Conservation (phyloP, 2,797 vertebrate species). For the Hephaestus fuliginosus region DNA sequence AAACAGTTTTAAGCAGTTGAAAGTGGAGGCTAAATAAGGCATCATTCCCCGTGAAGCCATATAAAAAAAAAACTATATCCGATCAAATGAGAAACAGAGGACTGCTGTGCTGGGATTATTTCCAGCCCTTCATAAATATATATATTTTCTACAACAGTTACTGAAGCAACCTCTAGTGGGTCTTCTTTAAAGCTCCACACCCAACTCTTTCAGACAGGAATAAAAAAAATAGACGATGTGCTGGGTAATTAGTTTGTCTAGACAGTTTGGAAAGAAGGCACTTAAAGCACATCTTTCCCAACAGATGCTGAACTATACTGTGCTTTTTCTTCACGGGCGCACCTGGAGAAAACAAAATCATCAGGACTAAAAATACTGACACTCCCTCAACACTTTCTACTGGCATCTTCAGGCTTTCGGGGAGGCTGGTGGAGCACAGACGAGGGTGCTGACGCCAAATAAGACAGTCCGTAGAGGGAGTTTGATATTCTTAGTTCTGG, state of each 20-base stretch:
- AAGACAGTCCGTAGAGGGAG: neutral
- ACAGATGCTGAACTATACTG: slow-evolving; percentile 53
- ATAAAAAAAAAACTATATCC: slow-evolving; percentile 10
- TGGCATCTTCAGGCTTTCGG: slow-evolving; percentile 46
- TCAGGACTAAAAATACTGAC: slow-evolving; percentile 66
- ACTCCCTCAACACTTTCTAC: slow-evolving; percentile 45
- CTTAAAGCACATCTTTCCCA: slow-evolving; percentile 73
- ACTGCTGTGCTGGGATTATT: slow-evolving; percentile 47
- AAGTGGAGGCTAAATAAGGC: slow-evolving; percentile 41
- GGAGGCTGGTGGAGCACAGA: slow-evolving; percentile 19
- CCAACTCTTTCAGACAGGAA: slow-evolving; percentile 70
- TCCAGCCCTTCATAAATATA: slow-evolving; percentile 67
- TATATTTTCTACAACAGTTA: slow-evolving; percentile 59
- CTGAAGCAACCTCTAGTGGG: slow-evolving; percentile 60
- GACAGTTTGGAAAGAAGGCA: slow-evolving; percentile 81
- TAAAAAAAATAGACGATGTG: slow-evolving; percentile 68
- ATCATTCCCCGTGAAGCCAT: slow-evolving; percentile 28
- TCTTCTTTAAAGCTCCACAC: slow-evolving; percentile 71
- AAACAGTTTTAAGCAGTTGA: slow-evolving; percentile 28
- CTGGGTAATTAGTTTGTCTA: slow-evolving; percentile 85
- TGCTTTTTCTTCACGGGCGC: slow-evolving; percentile 47
- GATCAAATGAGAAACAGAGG: slow-evolving; percentile 45
- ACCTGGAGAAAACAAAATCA: slow-evolving; percentile 67
- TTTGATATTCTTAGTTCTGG: slow-evolving; percentile 28
- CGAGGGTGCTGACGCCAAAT: slow-evolving; percentile 9